Conservation (phyloP, 2,113 vertebrate genomes). For the Abramis brama region DNA sequence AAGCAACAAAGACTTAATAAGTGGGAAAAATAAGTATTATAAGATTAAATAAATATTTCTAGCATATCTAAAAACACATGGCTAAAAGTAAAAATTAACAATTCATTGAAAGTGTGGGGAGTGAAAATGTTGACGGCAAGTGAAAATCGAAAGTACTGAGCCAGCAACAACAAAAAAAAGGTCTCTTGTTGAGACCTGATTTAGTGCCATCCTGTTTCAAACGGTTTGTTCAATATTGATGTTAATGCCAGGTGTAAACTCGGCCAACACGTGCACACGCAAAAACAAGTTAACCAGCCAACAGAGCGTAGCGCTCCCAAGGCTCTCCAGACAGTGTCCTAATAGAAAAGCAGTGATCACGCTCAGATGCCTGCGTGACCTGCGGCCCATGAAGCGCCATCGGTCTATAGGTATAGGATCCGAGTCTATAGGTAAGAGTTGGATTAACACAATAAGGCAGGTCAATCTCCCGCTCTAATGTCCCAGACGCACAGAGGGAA, state of each 20-base stretch:
- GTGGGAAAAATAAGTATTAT: background rate
- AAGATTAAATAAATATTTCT: background rate
- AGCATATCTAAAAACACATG: background rate
- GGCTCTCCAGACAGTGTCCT: slow-evolving; percentile 11
- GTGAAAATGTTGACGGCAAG: background rate
- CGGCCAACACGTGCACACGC: background rate
- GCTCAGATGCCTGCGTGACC: background rate
- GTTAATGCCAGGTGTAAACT: slow-evolving; percentile 23
- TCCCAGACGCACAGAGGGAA: slow-evolving; percentile 16
- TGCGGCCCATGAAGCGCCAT: background rate
- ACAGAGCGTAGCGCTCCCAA: background rate
- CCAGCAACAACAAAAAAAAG: background rate
- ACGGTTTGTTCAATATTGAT: background rate
- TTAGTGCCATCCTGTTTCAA: slow-evolving; percentile 18
- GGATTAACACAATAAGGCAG: slow-evolving; percentile 52
- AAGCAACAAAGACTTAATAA: background rate
- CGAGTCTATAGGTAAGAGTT: slow-evolving; percentile 47
- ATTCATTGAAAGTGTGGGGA: background rate
- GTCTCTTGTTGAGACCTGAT: background rate
- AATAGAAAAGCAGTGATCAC: slow-evolving; percentile 41
- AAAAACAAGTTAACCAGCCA: slow-evolving; percentile 16
- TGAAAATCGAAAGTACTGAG: background rate
- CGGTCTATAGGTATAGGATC: background rate
- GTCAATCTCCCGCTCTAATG: slow-evolving; percentile 52
- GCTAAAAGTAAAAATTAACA: background rate